Conservation (phyloP, 2,888 invertebrate species). For the Coleophora flavipennella region DNA sequence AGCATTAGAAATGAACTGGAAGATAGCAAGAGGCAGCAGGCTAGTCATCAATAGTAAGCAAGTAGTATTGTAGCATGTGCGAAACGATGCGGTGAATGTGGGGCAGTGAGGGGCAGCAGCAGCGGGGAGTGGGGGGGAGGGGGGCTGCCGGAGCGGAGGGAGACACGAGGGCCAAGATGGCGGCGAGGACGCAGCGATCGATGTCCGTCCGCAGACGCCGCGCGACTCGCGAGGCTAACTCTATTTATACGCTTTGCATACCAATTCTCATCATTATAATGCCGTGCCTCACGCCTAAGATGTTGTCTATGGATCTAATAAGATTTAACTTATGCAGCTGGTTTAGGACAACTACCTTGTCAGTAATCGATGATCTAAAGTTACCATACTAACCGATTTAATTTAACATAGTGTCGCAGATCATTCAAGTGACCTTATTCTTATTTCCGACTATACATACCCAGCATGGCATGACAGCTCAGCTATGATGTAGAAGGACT, state of each 20-base stretch:
- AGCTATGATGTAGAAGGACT: too few species aligned
- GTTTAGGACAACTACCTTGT: too few species aligned
- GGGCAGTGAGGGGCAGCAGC: conserved; percentile 58
- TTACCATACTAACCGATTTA: too few species aligned
- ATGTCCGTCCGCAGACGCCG: conserved; percentile 67
- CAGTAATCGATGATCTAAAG: too few species aligned
- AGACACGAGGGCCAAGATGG: conserved; percentile 70
- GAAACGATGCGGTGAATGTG: conserved; percentile 66
- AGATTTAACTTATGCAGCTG: too few species aligned
- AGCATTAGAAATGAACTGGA: not conserved
- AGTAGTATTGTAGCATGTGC: conserved; percentile 20
- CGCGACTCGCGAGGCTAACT: conserved; percentile 60
- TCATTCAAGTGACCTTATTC: too few species aligned
- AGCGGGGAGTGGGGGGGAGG: conserved; percentile 46
- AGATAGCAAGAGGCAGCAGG: not conserved
- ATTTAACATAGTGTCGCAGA: too few species aligned
- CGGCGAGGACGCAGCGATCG: conserved; percentile 70
- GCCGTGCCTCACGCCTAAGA: conserved; percentile 8
- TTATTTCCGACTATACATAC: too few species aligned
- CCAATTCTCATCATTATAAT: conserved; percentile 49
- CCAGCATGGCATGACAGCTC: too few species aligned
- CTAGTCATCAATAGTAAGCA: not conserved
- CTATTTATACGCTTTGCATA: conserved; percentile 65
- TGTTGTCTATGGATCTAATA: too few species aligned
- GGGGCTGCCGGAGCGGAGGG: conserved; percentile 41